Base-by-base conservation (phyloP, 2,113 vertebrate species). In the Oncorhynchus keta region DNA sequence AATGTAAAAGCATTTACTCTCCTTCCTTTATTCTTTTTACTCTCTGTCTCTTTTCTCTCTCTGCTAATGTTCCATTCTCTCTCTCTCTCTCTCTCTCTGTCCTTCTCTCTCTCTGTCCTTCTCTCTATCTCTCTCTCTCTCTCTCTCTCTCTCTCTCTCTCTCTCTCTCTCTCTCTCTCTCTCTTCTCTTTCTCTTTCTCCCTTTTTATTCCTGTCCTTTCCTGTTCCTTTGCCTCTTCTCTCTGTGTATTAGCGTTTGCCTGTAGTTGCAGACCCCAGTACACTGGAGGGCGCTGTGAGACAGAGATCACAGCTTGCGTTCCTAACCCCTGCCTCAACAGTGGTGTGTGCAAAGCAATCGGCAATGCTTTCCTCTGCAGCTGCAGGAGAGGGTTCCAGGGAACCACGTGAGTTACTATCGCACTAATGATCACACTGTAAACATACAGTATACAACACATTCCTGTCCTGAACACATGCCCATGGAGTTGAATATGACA, bases 251-350 rank as follows among this genome's bases (percentile, higher is more conserved):
- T 86, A 99, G 98, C 97, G 22, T 99, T 97, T 85, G 95, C 94
- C 28, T 99, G 98, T 88, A 94, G 87, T 87, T 99, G 98, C 82
- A 93, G 93, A 70, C 93, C 94, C 55, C 95, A 95, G 85, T 97
- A 95, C 92, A 99, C 96, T 0, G 98, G 98, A 28, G 95, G 92
- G 75, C 96, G 94, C 83, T 99, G 98, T 93, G 97, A 99, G 86
- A 94, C 95, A 0, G 96, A 98, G 90, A 95, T 97, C 79, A 98
- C 97, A 5, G 95, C 96, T 18, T 99, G 98, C 86, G 93, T 96
- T 80, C 97, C 98, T 68, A 99, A 96, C 82, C 98, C 97, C 0
- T 99, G 98, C 85, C 95, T 93, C 73, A 97, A 99, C 0, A 92
- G 95, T 45, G 98, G 96, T 0, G 92, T 94, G 0, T 99, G 98